Evolutionary conservation across 2,797 vertebrate genomes (phyloP).

Genomic region (Champsocephalus esox): DNA sequence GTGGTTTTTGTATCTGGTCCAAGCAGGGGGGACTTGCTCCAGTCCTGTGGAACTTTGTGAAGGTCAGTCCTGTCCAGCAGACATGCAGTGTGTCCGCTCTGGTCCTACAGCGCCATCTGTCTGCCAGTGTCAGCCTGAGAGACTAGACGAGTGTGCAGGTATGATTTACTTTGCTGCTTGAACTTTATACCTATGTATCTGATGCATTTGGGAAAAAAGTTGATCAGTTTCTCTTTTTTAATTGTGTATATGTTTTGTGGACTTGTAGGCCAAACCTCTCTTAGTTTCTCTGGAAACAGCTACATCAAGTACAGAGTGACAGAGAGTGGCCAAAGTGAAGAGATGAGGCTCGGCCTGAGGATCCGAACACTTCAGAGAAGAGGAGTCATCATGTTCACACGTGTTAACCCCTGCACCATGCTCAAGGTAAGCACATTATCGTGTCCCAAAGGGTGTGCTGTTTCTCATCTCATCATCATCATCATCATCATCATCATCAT

Average conservation of each 20-base stretch:
- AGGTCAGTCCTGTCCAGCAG: conserved; percentile 89
- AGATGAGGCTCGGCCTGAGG: conserved; percentile 92
- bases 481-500: too few species aligned
- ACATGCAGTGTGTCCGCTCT: conserved; percentile 90
- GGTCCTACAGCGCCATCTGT: conserved; percentile 88
- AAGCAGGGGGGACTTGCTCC: conserved; percentile 89
- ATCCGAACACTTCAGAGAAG: conserved; percentile 92
- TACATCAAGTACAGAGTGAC: conserved; percentile 94
- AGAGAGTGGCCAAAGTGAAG: conserved; percentile 88
- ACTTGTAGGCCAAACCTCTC: conserved; percentile 85
- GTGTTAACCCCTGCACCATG: conserved; percentile 94
- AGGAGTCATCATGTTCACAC: conserved; percentile 95
- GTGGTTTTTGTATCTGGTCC: conserved; percentile 1
- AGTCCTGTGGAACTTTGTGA: conserved; percentile 87
- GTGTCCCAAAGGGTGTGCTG: not conserved
- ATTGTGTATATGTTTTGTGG: not conserved
- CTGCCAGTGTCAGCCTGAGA: conserved; percentile 90
- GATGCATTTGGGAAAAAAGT: not conserved
- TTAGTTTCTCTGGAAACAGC: conserved; percentile 94
- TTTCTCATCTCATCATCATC: not conserved
- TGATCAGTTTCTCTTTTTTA: not conserved
- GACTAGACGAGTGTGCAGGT: conserved; percentile 90
- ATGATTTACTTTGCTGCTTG: not conserved
- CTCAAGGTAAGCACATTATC: conserved; percentile 86
- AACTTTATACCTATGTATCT: not conserved